Conservation (phyloP, 2,113 vertebrate genomes). For the Parus major region DNA sequence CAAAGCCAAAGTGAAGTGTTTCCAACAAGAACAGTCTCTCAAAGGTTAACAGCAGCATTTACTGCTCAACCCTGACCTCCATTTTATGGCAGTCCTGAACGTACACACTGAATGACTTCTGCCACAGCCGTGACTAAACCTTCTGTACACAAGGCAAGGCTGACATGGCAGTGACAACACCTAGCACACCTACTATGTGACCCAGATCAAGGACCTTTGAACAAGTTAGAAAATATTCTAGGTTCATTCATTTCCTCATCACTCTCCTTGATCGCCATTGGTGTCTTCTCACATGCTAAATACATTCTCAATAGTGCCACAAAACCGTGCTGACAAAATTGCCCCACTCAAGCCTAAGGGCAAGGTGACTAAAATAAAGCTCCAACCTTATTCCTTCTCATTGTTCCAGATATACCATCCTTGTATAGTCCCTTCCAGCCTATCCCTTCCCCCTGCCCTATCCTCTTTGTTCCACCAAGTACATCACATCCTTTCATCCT, state of each 20-base stretch:
- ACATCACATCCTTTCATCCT: background rate
- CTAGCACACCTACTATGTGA: background rate
- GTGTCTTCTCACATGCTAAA: background rate
- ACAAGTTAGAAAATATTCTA: background rate
- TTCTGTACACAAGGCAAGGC: background rate
- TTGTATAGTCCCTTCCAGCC: background rate
- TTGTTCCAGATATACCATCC: fast-evolving
- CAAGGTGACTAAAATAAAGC: background rate
- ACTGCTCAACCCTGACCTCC: background rate
- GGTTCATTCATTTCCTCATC: background rate
- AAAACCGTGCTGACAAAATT: background rate
- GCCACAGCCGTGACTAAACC: background rate
- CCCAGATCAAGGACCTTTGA: background rate
- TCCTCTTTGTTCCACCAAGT: background rate
- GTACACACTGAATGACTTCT: background rate
- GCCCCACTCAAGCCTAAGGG: background rate
- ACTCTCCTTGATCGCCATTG: background rate
- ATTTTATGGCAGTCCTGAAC: background rate
- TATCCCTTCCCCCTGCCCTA: background rate
- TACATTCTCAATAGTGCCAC: background rate
- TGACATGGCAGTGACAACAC: background rate
- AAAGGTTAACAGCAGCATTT: background rate
- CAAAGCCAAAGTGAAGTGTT: background rate
- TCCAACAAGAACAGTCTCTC: background rate
- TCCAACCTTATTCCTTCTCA: background rate